A percentile compares a stretch with the other conserved stretches of the same genome.
Evolutionary conservation across 2,888 invertebrate species (phyloP).

Genomic region (Anaspis maculata): DNA sequence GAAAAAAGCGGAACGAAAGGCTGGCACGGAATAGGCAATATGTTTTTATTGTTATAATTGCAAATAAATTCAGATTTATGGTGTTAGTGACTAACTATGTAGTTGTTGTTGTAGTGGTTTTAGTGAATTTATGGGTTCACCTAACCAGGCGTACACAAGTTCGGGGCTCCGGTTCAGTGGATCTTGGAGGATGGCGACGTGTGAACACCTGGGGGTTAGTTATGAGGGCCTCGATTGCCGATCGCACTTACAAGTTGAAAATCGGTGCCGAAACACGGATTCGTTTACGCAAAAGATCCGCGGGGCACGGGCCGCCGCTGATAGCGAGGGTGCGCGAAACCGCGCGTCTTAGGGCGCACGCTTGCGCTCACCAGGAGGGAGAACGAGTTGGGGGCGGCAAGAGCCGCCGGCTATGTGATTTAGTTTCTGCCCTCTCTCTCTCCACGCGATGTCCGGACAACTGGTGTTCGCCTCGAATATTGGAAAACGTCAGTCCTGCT

Average conservation of each 20-base stretch:
- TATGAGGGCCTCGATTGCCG: conserved; percentile 22
- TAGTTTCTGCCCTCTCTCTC: conserved; percentile 35
- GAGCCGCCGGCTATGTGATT: conserved; percentile 39
- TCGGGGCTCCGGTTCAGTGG: too few relatives aligned
- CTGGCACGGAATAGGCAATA: too few relatives aligned
- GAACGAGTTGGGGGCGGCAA: conserved; percentile 37
- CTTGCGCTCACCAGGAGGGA: conserved; percentile 33
- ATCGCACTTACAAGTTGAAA: conserved; percentile 21
- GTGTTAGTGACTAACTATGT: too few relatives aligned
- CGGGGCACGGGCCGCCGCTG: conserved; percentile 20
- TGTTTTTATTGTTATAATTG: too few relatives aligned
- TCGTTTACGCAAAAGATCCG: conserved; percentile 25
- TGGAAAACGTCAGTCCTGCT: conserved; percentile 25
- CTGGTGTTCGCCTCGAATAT: conserved; percentile 16
- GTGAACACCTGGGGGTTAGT: conserved; percentile 21
- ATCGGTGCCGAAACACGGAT: conserved; percentile 24
- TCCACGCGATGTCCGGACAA: conserved; percentile 33
- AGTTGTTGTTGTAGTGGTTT: too few relatives aligned
- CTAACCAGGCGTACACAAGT: too few relatives aligned
- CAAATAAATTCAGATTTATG: conserved; percentile 1
- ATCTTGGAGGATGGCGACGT: conserved; percentile 14
- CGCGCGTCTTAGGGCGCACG: conserved; percentile 36
- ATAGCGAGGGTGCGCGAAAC: conserved; percentile 33
- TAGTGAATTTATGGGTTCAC: too few relatives aligned
- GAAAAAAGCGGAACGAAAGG: too few relatives aligned